These are phyloP conservation scores for Vulpes ferrilata DNA, from an alignment of 2,113 vertebrate species.

Conservation along the genomic window DNA sequence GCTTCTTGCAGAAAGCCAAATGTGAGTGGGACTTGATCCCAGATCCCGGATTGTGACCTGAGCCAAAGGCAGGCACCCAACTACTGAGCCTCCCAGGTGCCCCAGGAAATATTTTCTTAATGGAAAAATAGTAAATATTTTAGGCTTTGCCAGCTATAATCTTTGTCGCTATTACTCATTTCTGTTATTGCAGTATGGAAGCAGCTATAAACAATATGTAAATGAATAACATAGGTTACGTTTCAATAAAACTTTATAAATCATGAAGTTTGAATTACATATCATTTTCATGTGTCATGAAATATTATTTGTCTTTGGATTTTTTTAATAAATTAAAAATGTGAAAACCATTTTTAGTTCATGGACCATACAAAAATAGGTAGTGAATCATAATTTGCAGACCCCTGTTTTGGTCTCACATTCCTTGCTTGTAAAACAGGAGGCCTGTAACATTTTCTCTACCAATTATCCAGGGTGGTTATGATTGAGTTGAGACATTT, in stretches of 20 bases:
- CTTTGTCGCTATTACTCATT: neutral
- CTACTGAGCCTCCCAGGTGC: too few species aligned
- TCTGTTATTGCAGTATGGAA: neutral
- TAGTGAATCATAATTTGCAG: neutral
- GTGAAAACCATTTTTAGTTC: conserved; percentile 24
- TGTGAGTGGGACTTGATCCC: too few species aligned
- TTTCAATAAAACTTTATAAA: conserved; percentile 42
- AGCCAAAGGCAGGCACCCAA: too few species aligned
- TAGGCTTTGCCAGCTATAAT: neutral
- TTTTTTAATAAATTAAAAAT: neutral
- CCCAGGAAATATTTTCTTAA: neutral
- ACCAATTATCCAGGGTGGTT: neutral
- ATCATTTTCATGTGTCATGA: conserved; percentile 15
- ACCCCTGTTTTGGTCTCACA: neutral
- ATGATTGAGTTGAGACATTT: conserved; percentile 6
- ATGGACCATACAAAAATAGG: neutral
- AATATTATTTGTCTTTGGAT: neutral
- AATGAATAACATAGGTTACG: neutral
- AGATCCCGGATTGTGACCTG: too few species aligned
- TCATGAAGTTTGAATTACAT: neutral
- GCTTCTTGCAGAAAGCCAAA: too few species aligned
- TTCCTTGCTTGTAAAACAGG: neutral
- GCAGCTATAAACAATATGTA: neutral
- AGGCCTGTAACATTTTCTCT: conserved; percentile 25
- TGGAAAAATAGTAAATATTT: conserved; percentile 18